phyloP scores from a whole-genome alignment of 2,888 invertebrate genomes.

The Petrolisthes manimaculis region DNA sequence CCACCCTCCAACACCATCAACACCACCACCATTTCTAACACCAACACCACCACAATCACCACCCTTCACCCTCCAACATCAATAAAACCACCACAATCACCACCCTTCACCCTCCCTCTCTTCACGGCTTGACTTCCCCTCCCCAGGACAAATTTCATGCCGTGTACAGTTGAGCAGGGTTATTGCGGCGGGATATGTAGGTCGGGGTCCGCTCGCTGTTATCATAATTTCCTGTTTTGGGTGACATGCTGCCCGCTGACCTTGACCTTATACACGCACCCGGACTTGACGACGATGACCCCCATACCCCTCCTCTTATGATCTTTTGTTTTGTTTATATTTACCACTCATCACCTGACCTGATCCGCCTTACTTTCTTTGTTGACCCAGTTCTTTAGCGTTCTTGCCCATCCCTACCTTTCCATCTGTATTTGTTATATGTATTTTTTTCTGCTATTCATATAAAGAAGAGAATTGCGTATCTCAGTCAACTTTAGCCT shows the following conservation, averaged over 20 bases:
- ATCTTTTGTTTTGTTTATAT: too few relatives aligned
- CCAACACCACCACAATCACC: not conserved
- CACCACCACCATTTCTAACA: not conserved
- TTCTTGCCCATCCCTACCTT: not conserved
- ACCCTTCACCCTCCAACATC: not conserved
- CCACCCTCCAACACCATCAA: not conserved
- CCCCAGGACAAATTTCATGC: not conserved
- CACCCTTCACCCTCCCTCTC: not conserved
- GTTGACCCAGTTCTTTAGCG: not conserved
- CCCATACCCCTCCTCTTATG: too few relatives aligned
- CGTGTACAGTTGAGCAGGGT: not conserved
- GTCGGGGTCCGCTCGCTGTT: not conserved
- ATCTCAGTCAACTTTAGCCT: too few relatives aligned
- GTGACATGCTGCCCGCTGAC: too few relatives aligned
- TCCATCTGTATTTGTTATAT: too few relatives aligned
- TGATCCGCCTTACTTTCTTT: not conserved
- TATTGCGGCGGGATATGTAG: not conserved
- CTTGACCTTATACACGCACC: too few relatives aligned
- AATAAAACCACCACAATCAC: not conserved
- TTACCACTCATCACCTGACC: not conserved
- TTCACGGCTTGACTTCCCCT: not conserved
- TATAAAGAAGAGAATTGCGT: too few relatives aligned
- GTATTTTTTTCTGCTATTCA: too few relatives aligned
- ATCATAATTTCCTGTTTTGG: conserved; percentile 5
- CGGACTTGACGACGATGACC: too few relatives aligned